phyloP scores from a whole-genome alignment of 1,140 invertebrate genomes.

The Melanaphis sacchari region DNA sequence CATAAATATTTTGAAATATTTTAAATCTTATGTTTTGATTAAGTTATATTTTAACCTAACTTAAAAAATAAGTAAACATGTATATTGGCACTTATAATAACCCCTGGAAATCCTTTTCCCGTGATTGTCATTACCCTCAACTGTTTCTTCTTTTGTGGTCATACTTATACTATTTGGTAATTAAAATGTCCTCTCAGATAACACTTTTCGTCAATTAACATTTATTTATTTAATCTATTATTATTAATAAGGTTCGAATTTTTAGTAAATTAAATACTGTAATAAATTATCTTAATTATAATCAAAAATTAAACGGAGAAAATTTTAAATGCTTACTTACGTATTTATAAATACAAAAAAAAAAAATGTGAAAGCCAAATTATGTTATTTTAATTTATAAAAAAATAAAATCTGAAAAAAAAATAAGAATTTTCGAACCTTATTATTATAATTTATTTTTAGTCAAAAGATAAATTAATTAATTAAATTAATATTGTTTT shows the following conservation, averaged over 20 bases:
- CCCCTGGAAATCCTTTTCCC: conserved; percentile 46
- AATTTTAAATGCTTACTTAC: not conserved
- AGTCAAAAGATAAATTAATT: not conserved
- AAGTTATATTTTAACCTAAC: conserved; percentile 32
- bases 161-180: conserved; percentile 31
- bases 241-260: conserved; percentile 16
- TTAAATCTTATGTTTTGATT: conserved; percentile 31
- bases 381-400: not conserved
- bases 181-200: conserved; percentile 34
- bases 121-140: conserved; percentile 55
- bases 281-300: not conserved
- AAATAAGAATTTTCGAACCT: conserved; percentile 7
- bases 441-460: not conserved
- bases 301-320: not conserved
- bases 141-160: conserved; percentile 39
- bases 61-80: conserved; percentile 40
- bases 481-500: not conserved
- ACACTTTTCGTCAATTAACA: conserved; percentile 21
- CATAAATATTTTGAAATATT: conserved; percentile 6
- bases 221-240: not conserved
- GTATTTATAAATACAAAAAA: not conserved
- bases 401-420: not conserved
- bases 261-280: not conserved
- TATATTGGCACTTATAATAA: conserved; percentile 41
- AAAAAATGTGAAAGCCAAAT: not conserved